phyloP scores from a whole-genome alignment of 2,797 vertebrate genomes.

The Myotis daubentonii region DNA sequence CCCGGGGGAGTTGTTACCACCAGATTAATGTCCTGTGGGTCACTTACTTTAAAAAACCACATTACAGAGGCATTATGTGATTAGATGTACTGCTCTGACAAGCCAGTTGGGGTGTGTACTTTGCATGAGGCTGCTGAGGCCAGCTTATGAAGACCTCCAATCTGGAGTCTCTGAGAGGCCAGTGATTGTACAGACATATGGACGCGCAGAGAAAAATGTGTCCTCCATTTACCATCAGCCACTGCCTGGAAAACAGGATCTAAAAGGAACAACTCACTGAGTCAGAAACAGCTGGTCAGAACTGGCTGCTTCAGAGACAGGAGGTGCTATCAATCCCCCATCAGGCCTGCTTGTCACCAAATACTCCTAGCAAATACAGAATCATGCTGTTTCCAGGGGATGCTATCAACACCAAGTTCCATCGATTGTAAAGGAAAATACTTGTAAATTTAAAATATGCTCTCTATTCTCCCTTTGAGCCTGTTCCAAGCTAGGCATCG shows the following conservation, averaged over 20 bases:
- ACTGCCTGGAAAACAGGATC: slow-evolving; percentile 5
- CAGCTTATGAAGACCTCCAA: slow-evolving; percentile 72
- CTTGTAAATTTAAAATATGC: slow-evolving; percentile 10
- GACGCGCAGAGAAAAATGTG: neutral
- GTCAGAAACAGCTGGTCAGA: neutral
- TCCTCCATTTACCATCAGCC: neutral
- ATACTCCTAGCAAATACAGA: neutral
- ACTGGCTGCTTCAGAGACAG: neutral
- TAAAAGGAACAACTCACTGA: slow-evolving; percentile 22
- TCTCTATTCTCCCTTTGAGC: slow-evolving; percentile 16
- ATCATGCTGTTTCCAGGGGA: neutral
- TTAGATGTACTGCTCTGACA: slow-evolving; percentile 68
- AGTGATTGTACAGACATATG: neutral
- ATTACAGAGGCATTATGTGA: slow-evolving; percentile 79
- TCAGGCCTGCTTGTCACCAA: neutral
- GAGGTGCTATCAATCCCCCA: neutral
- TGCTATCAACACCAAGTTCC: neutral
- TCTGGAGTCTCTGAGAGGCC: slow-evolving; percentile 53
- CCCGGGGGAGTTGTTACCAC: slow-evolving; percentile 78
- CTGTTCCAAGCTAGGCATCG: neutral
- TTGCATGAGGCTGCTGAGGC: slow-evolving; percentile 48
- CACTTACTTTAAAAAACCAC: slow-evolving; percentile 77
- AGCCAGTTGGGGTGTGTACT: slow-evolving; percentile 58
- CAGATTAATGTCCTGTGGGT: slow-evolving; percentile 85
- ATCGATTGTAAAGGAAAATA: neutral